phyloP scores from a whole-genome alignment of 1,140 invertebrate genomes.

The Ptiloglossa arizonensis region DNA sequence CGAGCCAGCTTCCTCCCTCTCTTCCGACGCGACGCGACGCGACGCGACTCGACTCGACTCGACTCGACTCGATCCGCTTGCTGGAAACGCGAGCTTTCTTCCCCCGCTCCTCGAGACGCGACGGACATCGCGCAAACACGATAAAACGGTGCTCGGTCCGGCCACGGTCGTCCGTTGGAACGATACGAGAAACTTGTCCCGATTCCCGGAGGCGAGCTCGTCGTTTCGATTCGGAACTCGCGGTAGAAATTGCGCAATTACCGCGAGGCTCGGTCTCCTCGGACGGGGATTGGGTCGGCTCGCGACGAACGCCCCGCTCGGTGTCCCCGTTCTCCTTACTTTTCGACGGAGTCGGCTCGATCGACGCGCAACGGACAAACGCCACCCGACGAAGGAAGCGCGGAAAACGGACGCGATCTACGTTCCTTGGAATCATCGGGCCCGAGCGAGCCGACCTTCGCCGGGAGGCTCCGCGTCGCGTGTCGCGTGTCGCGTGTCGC shows the following conservation, averaged over 20 bases:
- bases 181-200: constrained; percentile 43
- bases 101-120: background rate
- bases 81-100: constrained; percentile 1
- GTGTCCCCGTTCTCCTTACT: background rate
- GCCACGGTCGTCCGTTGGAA: background rate
- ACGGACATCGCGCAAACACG: background rate
- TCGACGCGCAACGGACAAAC: too few species aligned
- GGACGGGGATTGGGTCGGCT: background rate
- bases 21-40: too few species aligned
- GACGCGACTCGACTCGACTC: too few species aligned
- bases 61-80: background rate
- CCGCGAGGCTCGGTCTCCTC: constrained; percentile 2
- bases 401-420: too few species aligned
- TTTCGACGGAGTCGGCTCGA: too few species aligned
- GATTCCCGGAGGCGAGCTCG: constrained; percentile 46
- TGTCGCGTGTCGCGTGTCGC: too few species aligned
- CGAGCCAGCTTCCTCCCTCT: constrained; percentile 3
- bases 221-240: constrained; percentile 23
- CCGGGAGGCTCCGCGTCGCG: background rate
- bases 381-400: too few species aligned
- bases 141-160: constrained; percentile 17
- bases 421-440: too few species aligned
- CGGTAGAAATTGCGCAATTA: constrained; percentile 57
- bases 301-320: constrained; percentile 8
- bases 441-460: too few species aligned